Evolutionary conservation across 2,797 vertebrate species (phyloP).

Genomic region (Malacoraja senta): DNA sequence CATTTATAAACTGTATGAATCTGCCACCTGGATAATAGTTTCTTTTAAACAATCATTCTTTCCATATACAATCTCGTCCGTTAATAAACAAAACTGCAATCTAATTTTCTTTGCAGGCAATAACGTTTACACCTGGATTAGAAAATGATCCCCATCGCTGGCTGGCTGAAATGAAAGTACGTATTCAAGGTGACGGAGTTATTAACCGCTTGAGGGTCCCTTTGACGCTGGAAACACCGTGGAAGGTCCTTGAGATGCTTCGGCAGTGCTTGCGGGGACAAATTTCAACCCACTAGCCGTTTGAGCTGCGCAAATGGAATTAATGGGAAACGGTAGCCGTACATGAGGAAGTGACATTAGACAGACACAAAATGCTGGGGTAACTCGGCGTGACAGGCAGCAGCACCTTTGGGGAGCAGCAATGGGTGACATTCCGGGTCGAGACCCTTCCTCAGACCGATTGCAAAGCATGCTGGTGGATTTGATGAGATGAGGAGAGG

Average conservation of each 20-base stretch:
- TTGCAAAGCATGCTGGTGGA: no score
- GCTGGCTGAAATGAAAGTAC: conserved; percentile 91
- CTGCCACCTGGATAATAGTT: conserved; percentile 9
- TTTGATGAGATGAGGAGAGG: no score
- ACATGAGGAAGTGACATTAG: no score
- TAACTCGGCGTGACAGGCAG: no score
- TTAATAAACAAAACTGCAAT: conserved; percentile 33
- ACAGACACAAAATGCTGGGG: no score
- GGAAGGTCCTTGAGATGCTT: neutral
- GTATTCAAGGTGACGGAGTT: neutral
- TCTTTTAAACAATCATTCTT: conserved; percentile 12
- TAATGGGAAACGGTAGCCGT: neutral
- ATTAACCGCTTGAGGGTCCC: neutral
- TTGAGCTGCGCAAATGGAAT: neutral
- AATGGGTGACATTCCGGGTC: no score
- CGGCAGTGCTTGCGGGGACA: neutral
- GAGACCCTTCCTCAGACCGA: no score
- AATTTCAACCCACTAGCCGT: no score
- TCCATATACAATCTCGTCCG: neutral
- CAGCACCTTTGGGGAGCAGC: no score
- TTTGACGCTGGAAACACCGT: neutral
- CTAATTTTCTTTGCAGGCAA: conserved; percentile 57
- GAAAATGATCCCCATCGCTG: conserved; percentile 78
- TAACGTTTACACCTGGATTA: conserved; percentile 67
- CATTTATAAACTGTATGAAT: conserved; percentile 4